Conservation (phyloP, 2,888 invertebrate species). For the Pollenia griseotomentosa region DNA sequence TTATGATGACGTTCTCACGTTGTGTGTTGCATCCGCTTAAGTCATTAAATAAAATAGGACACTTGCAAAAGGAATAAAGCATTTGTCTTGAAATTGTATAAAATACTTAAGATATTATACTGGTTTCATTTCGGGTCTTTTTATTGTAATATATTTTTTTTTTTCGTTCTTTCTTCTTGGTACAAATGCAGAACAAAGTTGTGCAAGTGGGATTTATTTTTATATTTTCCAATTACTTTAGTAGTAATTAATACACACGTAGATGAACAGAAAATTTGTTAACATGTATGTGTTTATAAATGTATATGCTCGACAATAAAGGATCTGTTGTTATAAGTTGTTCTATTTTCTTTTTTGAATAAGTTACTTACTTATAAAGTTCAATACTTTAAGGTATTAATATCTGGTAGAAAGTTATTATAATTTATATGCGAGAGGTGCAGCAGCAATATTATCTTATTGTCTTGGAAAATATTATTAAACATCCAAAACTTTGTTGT, state of each 20-base stretch:
- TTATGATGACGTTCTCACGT: too few relatives aligned
- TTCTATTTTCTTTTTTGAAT: conserved; percentile 33
- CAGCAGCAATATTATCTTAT: background rate
- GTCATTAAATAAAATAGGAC: background rate
- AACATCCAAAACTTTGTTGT: too few relatives aligned
- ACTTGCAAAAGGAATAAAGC: background rate
- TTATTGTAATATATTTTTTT: background rate
- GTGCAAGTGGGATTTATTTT: conserved; percentile 43
- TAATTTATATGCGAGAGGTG: background rate
- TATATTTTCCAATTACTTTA: conserved; percentile 50
- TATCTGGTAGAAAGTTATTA: conserved; percentile 25
- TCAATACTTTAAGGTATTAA: conserved; percentile 61
- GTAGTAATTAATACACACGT: background rate
- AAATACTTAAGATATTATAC: conserved; percentile 14
- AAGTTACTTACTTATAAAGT: conserved; percentile 13
- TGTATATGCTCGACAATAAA: background rate
- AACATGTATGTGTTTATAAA: background rate
- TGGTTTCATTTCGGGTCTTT: conserved; percentile 1
- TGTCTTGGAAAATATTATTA: background rate
- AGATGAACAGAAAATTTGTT: background rate
- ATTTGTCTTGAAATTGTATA: background rate
- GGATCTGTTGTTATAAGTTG: conserved; percentile 14
- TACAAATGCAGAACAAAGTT: background rate
- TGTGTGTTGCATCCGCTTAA: too few relatives aligned
- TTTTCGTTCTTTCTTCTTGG: background rate